Base-by-base conservation (phyloP, 2,888 invertebrate genomes). In the Buathra laborator region DNA sequence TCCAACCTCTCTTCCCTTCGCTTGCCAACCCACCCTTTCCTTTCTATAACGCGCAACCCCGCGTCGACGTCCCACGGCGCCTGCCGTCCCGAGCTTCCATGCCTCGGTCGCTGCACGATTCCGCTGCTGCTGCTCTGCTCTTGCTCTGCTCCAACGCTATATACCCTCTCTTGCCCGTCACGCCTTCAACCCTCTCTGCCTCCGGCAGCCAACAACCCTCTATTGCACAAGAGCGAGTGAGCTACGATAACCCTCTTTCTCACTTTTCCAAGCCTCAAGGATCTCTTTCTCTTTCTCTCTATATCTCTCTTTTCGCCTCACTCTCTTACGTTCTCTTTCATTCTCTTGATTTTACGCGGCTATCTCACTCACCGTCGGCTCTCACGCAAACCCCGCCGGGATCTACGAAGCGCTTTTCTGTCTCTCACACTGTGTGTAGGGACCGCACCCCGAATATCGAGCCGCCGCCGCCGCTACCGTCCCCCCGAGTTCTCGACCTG, bases 361-460 rank as follows among this genome's bases (percentile, higher is more conserved):
- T 78, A 59, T 71, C 66, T 75, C 51, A 46, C 67, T 74, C 43
- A 19, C 62, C 77, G 51, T 44, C 67, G 84, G 81, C 81, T 87
- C 89, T 90, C 92, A 92, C 90, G 91, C 91, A 91, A 90, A 91
- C 91, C 88, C 37, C 91, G 86, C 91, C 90, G 90, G 91, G 89
- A 91, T 87, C 89, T 87, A 87, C 85, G 87, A 86, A 87, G 86
- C 86, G 86, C 77, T 85, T 85, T 79, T 79, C 79, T 79, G 44
- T 80, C 72, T 78, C 78, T 48, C 72, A 71, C 64, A 24, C 81
- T 76, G 67, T 83, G 75, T 77, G 85, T 89, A 90, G 90, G 92
- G 91, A 93, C 93, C 93, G 93, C 93, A 93, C 93, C 93, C 93
- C 93, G 92, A 93, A 93, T 93, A 93, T 93, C 92, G 93, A 93